Base-by-base conservation (phyloP, 2,113 vertebrate genomes). In the Alosa alosa region DNA sequence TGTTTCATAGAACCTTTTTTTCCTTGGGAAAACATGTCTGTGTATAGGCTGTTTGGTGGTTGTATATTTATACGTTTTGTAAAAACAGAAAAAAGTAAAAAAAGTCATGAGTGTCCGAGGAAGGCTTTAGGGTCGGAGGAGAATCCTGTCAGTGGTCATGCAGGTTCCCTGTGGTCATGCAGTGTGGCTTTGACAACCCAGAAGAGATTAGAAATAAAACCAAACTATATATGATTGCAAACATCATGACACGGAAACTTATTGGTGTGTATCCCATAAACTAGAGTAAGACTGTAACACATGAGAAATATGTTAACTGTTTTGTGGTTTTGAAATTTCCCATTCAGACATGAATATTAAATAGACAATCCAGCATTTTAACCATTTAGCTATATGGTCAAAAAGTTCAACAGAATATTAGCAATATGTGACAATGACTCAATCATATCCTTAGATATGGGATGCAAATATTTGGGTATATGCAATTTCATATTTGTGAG, bases 221-320 rank as follows among this genome's bases (percentile, higher is more conserved):
- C 94, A 90, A 93, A 92, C 95, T 89, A 90, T 83, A 86, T 91
- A 95, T 95, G 90, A 91, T 90, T 84, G 91, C 95, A 95, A 97
- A 96, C 97, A 96, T 96, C 96, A 96, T 95, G 95, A 96, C 96
- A 96, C 96, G 97, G 95, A 96, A 96, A 96, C 96, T 94, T 95
- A 95, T 93, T 94, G 94, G 97, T 97, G 97, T 94, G 91, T 96
- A 93, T 96, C 95, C 95, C 94, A 96, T 90, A 87, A 85, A 88
- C 83, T 88, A 88, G 89, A 89, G 84, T 87, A 81, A 90, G 90
- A 86, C 88, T 81, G 86, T 89, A 89, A n/a, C 49, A 78, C 10
- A 17, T 78, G 31, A 81, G 25, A 84, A 83, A 36, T 81, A 49
- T 55, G 72, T 78, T 60, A 81, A 57, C 49, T 47, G 83, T 84